These are phyloP conservation scores for Odocoileus virginianus DNA, from an alignment of 2,113 vertebrate species.

Conservation along the genomic window DNA sequence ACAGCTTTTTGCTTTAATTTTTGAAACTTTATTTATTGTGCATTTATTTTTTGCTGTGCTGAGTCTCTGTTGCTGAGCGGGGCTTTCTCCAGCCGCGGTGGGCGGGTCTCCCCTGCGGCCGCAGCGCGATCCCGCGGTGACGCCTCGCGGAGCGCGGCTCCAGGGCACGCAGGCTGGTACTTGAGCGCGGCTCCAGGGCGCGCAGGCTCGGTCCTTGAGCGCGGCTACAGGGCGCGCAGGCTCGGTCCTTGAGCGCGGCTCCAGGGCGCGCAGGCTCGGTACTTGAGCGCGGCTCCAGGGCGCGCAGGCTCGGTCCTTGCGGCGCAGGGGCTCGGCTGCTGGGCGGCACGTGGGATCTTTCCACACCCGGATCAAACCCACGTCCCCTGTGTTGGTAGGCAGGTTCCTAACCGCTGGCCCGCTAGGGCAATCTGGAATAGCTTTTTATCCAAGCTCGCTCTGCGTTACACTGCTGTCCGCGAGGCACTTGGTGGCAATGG, in stretches of 20 bases:
- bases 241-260: background rate
- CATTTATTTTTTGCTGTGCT: background rate
- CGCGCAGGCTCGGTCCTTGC: background rate
- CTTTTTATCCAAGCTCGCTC: rapidly evolving
- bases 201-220: background rate
- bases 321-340: no score
- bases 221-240: background rate
- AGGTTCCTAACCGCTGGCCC: rapidly evolving
- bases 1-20: background rate
- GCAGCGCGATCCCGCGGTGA: rapidly evolving
- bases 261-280: background rate
- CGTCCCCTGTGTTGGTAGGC: rapidly evolving
- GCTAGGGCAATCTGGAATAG: rapidly evolving
- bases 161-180: background rate
- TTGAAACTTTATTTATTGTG: background rate
- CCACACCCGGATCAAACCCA: rapidly evolving
- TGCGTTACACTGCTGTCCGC: background rate
- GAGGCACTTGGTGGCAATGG: background rate
- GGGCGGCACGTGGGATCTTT: rapidly evolving
- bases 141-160: background rate
- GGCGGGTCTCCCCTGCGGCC: background rate
- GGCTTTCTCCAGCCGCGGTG: rapidly evolving
- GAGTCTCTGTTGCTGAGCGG: background rate
- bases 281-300: no score
- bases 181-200: background rate